Evolutionary conservation across 1,140 invertebrate species (phyloP).

Genomic region (Zaprionus inermis): DNA sequence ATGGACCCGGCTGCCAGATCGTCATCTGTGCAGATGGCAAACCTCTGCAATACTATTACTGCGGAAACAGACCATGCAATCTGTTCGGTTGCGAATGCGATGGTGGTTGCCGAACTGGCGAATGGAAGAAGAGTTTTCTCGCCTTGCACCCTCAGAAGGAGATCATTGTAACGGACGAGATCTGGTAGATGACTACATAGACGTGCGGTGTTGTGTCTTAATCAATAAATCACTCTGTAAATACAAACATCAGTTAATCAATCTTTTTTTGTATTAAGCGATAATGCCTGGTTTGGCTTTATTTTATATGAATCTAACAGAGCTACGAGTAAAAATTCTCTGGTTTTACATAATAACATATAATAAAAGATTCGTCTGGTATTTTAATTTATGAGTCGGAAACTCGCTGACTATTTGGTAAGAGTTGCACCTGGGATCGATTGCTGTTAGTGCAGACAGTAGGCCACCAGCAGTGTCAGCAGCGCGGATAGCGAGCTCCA

Average conservation of each 20-base stretch:
- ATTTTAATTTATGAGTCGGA: slow-evolving; percentile 13
- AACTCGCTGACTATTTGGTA: slow-evolving; percentile 24
- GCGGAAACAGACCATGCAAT: background rate
- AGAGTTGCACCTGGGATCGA: background rate
- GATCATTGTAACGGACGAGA: background rate
- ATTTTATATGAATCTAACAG: background rate
- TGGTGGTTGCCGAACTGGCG: background rate
- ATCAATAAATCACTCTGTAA: background rate
- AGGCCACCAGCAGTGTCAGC: slow-evolving; percentile 59
- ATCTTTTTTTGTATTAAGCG: background rate
- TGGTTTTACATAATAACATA: slow-evolving; percentile 47
- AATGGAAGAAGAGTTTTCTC: background rate
- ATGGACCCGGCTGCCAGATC: background rate
- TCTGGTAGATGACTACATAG: no score
- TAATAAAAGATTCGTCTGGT: background rate
- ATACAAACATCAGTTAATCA: no score
- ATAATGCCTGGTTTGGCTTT: background rate
- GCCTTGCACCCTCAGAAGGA: background rate
- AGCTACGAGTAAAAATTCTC: slow-evolving; percentile 48
- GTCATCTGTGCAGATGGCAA: background rate
- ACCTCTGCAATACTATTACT: background rate
- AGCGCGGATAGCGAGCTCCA: slow-evolving; percentile 52
- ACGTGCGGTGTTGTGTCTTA: no score
- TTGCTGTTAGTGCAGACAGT: slow-evolving; percentile 56
- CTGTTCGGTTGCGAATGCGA: background rate